Conservation (phyloP, 2,888 invertebrate genomes). For the Scaptomyza parva region DNA sequence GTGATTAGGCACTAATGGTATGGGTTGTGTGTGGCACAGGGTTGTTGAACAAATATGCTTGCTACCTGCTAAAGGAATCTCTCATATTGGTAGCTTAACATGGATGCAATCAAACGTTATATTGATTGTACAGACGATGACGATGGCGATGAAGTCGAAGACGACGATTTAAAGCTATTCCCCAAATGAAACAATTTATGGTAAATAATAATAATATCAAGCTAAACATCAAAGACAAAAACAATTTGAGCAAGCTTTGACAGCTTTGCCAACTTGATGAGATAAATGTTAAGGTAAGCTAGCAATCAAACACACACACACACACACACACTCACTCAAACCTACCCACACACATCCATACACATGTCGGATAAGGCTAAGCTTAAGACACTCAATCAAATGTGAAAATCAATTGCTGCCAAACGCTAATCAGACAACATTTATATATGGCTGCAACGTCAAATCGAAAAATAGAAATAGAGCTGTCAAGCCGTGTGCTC, state of each 20-base stretch:
- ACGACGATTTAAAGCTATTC: constrained; percentile 27
- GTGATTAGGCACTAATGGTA: constrained; percentile 58
- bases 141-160: too few relatives aligned
- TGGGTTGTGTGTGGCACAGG: constrained; percentile 15
- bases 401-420: constrained; percentile 59
- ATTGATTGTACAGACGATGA: constrained; percentile 15
- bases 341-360: constrained; percentile 10
- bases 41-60: constrained; percentile 14
- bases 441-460: constrained; percentile 53
- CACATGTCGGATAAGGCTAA: constrained; percentile 25
- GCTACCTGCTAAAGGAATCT: background rate
- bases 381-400: constrained; percentile 66
- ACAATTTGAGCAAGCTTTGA: constrained; percentile 11
- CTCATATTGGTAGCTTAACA: constrained; percentile 1
- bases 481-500: constrained; percentile 28
- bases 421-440: constrained; percentile 63
- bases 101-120: constrained; percentile 15
- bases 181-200: constrained; percentile 47
- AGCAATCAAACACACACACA: constrained; percentile 14
- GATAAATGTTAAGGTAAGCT: constrained; percentile 32
- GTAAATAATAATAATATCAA: constrained; percentile 35
- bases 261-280: constrained; percentile 42
- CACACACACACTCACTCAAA: background rate
- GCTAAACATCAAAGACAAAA: constrained; percentile 39
- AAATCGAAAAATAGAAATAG: constrained; percentile 40